Evolutionary conservation across 2,888 invertebrate species (phyloP).

Genomic region (Drosophila neotestacea): DNA sequence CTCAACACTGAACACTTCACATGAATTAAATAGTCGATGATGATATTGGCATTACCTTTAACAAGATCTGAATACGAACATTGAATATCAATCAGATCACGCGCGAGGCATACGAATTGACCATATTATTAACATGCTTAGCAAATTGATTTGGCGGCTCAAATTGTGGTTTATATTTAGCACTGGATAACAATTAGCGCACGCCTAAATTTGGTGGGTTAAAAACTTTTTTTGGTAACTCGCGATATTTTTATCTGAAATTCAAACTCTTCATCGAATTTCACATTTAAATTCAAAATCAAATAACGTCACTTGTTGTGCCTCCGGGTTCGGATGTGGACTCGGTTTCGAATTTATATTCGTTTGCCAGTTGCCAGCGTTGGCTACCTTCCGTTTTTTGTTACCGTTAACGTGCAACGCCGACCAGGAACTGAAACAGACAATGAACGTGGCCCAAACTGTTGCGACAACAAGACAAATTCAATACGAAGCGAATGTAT

Average conservation of each 20-base stretch:
- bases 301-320: constrained; percentile 68
- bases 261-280: constrained; percentile 4
- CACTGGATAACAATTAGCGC: constrained; percentile 19
- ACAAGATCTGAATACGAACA: constrained; percentile 9
- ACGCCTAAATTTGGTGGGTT: constrained; percentile 12
- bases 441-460: constrained; percentile 62
- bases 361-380: constrained; percentile 18
- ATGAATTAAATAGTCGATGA: neutral
- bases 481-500: constrained; percentile 23
- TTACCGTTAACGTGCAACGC: constrained; percentile 69
- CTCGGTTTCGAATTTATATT: constrained; percentile 1
- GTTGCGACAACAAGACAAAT: constrained; percentile 61
- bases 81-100: constrained; percentile 18
- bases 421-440: constrained; percentile 75
- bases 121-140: constrained; percentile 2
- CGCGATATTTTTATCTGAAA: constrained; percentile 2
- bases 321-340: constrained; percentile 12
- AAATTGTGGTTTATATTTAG: constrained; percentile 26
- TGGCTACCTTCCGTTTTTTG: constrained; percentile 24
- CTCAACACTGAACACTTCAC: neutral
- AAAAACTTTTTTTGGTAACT: constrained; percentile 15
- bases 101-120: constrained; percentile 17
- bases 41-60: constrained; percentile 19
- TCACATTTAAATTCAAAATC: constrained; percentile 10
- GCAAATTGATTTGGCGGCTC: constrained; percentile 1